phyloP scores from a whole-genome alignment of 2,113 vertebrate genomes.

The Nothoprocta perdicaria region DNA sequence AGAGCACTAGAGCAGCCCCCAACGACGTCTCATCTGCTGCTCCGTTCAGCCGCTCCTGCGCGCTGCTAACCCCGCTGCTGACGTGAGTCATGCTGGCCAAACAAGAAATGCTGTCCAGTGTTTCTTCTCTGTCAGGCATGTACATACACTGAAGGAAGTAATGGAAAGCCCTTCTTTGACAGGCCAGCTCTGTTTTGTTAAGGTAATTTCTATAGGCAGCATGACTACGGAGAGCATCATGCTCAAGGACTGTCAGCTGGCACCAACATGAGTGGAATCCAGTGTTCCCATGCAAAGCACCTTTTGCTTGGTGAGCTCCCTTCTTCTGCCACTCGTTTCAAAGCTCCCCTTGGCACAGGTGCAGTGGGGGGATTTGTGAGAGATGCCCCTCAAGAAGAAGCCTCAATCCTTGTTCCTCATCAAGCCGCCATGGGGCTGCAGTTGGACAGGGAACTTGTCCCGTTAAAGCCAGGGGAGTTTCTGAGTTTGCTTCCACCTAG shows the following conservation, averaged over 20 bases:
- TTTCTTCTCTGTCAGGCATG: neutral
- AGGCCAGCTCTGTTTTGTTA: fast-evolving
- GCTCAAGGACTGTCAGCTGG: neutral
- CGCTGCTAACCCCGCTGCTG: neutral
- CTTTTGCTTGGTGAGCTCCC: neutral
- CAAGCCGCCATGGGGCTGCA: fast-evolving
- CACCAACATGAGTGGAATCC: neutral
- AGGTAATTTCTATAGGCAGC: neutral
- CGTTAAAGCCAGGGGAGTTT: neutral
- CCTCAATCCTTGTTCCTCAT: neutral
- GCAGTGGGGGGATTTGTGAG: fast-evolving
- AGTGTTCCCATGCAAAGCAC: fast-evolving
- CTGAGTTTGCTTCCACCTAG: neutral
- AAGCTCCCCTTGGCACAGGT: fast-evolving
- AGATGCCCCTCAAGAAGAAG: neutral
- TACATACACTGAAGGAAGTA: fast-evolving
- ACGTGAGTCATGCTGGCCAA: fast-evolving
- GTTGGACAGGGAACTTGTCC: neutral
- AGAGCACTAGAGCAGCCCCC: fast-evolving
- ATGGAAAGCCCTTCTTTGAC: neutral
- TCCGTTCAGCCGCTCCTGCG: neutral
- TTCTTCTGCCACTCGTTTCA: neutral
- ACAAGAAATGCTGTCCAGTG: neutral
- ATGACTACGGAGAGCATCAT: neutral
- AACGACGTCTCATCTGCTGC: fast-evolving